Evolutionary conservation across 2,888 invertebrate genomes (phyloP).

Genomic region (Epistrophe grossulariae): DNA sequence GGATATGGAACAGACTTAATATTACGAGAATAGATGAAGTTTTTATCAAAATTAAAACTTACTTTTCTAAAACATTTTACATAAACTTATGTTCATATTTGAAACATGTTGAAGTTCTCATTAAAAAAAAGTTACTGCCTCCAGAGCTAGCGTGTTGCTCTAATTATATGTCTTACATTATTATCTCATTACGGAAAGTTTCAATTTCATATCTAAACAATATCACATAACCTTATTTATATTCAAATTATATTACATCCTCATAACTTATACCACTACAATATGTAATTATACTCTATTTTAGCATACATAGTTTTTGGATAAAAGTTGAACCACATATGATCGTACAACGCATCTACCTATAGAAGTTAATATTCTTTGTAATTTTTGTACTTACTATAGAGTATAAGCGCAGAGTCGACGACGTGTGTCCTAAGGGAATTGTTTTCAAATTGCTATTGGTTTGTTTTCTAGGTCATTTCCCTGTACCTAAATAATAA

Average conservation of each 20-base stretch:
- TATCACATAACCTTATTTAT: neutral
- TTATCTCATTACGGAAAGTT: neutral
- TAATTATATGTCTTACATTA: too few species aligned
- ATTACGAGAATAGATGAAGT: too few species aligned
- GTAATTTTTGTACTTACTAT: neutral
- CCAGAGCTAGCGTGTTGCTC: too few species aligned
- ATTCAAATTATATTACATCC: neutral
- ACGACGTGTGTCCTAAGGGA: conserved; percentile 20
- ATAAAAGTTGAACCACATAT: neutral
- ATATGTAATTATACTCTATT: neutral
- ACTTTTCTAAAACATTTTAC: too few species aligned
- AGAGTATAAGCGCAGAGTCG: neutral
- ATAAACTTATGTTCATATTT: too few species aligned
- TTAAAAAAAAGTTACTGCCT: too few species aligned
- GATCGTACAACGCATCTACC: neutral
- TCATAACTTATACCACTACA: neutral
- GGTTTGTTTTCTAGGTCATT: conserved; percentile 35
- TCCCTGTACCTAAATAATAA: conserved; percentile 25
- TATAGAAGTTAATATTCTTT: neutral
- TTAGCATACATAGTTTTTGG: neutral
- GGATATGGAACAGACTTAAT: too few species aligned
- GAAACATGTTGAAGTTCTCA: too few species aligned
- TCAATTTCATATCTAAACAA: neutral
- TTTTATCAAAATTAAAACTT: too few species aligned
- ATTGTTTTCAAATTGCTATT: conserved; percentile 44